Base-by-base conservation (phyloP, 2,888 invertebrate genomes). In the Eupeodes latifasciatus region DNA sequence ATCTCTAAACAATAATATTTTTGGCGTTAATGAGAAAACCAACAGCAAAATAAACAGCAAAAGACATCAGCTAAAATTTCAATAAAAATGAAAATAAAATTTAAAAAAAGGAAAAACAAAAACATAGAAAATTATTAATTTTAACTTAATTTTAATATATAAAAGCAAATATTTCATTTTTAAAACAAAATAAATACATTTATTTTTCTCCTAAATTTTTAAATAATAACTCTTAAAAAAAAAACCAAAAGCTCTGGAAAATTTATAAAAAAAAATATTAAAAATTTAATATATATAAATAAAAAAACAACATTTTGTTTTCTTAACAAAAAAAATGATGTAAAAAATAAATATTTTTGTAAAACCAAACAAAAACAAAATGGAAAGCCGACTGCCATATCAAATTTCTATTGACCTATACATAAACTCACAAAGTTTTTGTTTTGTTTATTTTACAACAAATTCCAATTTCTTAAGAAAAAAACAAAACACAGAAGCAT, bases 341-440 rank as follows among this genome's bases (percentile, higher is more conserved):
- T 53, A 77, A 77, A 69, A 74, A 78, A 27, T 74, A 89, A 77
- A 76, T 87, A 80, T 84, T 66, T 85, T 85, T 85, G 78, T 75
- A 81, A 84, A 72, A 81, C 71, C 49, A 87, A 87, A 78, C 74
- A 81, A 78, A 62, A 83, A 81, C 14, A 71, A 89, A 90, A 89
- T 83, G 89, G 90, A 90, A 91, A 91, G 91, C 91, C 91, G 91
- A 91, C 91, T 91, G 91, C 91, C 91, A 91, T 91, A 91, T 90
- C 89, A 90, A 89, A 90, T 67, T 89, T 89, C 69, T 81, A 89
- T 89, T 82, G 80, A 85, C 80, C 85, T 79, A 36, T 53, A 16
- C 59, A 40, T 40, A 9, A 87, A 87, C 76, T 84, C 72, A 83
- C 88, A 77, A 83, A 71, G 67, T 74, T 81, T 89, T 84, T 84